These are phyloP conservation scores for Sepiola atlantica DNA, from an alignment of 2,888 invertebrate species.

Conservation along the genomic window DNA sequence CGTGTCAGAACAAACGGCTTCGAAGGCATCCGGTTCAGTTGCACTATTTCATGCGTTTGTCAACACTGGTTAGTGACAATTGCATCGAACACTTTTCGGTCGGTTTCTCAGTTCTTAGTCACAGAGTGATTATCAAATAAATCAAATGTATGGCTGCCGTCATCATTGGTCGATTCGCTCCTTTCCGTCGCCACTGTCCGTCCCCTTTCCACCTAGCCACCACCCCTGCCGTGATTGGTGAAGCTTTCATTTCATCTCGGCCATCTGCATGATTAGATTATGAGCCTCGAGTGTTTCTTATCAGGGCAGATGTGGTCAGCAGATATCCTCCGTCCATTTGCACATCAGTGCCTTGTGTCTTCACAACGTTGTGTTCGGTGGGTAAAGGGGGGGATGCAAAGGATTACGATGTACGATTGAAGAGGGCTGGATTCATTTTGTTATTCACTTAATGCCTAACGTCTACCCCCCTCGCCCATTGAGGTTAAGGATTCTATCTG, in stretches of 20 bases:
- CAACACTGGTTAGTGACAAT: not conserved
- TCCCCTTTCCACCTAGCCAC: not conserved
- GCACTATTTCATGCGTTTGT: not conserved
- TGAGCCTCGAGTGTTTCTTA: not conserved
- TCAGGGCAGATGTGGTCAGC: conserved; percentile 19
- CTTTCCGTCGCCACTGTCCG: not conserved
- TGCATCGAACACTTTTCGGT: not conserved
- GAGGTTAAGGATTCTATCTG: not conserved
- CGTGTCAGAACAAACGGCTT: not conserved
- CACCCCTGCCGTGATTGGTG: not conserved
- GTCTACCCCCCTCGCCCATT: not conserved
- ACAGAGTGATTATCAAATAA: not conserved
- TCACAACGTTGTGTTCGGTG: not conserved
- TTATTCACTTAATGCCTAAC: not conserved
- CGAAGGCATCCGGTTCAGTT: not conserved
- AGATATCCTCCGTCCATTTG: not conserved
- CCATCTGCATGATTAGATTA: conserved; percentile 9
- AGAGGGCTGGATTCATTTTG: not conserved
- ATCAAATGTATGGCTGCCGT: not conserved
- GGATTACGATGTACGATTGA: not conserved
- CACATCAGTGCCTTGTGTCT: not conserved
- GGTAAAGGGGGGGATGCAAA: not conserved
- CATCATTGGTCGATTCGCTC: not conserved
- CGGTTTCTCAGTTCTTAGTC: not conserved
- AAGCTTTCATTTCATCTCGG: not conserved